Evolutionary conservation across 2,113 vertebrate species (phyloP).

Genomic region (Neolamprologus sp.): DNA sequence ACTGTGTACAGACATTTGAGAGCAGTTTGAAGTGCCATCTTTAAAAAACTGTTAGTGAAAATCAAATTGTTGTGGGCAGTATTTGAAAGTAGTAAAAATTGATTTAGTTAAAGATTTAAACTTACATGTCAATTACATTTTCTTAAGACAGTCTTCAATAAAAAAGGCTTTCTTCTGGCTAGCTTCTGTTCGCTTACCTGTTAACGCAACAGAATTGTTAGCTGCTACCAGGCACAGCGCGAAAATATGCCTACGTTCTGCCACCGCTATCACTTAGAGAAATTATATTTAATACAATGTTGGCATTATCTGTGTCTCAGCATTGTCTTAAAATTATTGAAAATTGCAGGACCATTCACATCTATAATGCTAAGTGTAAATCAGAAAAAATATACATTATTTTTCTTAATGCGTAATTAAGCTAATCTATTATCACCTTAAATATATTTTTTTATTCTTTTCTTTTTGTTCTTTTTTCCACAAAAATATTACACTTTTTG

Average conservation of each 20-base stretch:
- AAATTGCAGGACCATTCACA: not conserved
- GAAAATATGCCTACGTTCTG: not conserved
- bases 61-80: not conserved
- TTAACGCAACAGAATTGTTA: not conserved
- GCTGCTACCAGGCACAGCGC: not conserved
- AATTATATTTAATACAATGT: not conserved
- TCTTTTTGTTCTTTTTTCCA: not conserved
- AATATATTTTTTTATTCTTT: rapidly evolving
- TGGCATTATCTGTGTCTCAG: not conserved
- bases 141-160: not conserved
- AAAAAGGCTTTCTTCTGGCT: rapidly evolving
- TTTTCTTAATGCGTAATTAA: not conserved
- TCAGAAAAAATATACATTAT: not conserved
- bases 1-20: not conserved
- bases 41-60: not conserved
- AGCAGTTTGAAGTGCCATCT: not conserved
- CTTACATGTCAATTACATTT: not conserved
- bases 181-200: not conserved
- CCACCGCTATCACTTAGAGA: not conserved
- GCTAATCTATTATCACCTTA: not conserved
- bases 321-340: rapidly evolving
- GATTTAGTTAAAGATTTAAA: not conserved
- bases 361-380: not conserved
- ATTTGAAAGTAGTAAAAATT: not conserved
- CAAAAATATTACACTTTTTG: not conserved